These are phyloP conservation scores for Bos indicus DNA, from an alignment of 2,113 vertebrate genomes.

Conservation along the genomic window DNA sequence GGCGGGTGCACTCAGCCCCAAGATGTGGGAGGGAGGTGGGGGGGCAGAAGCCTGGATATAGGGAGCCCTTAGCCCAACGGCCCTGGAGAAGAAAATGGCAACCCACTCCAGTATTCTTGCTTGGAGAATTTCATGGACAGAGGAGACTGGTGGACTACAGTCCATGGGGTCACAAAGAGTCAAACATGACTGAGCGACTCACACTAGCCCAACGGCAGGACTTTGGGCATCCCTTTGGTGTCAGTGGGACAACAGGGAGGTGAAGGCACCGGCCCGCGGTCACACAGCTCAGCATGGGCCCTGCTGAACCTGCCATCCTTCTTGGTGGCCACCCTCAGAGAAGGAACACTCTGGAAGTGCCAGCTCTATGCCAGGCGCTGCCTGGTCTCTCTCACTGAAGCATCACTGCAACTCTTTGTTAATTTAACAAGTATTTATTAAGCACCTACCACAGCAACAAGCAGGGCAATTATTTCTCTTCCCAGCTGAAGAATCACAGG, in stretches of 20 bases:
- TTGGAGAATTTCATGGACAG: too few species aligned
- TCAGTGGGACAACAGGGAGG: background rate
- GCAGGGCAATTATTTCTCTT: background rate
- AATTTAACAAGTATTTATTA: background rate
- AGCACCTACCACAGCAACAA: background rate
- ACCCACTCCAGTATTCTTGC: too few species aligned
- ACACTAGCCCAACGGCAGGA: too few species aligned
- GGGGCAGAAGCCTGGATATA: background rate
- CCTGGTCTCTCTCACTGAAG: background rate
- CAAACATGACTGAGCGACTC: too few species aligned
- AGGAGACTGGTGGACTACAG: too few species aligned
- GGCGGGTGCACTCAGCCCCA: background rate
- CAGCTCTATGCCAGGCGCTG: background rate
- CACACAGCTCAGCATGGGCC: background rate
- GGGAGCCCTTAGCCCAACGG: too few species aligned
- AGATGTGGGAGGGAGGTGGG: fast-evolving
- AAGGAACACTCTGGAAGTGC: background rate
- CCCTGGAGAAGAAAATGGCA: too few species aligned
- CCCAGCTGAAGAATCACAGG: background rate
- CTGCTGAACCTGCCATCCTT: fast-evolving
- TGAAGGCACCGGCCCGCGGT: background rate
- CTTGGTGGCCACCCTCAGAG: background rate
- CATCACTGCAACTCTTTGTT: background rate
- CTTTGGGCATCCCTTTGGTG: fast-evolving
- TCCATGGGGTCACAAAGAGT: too few species aligned